Conservation (phyloP, 1,140 invertebrate species). For the Drosophila quadrilineata region DNA sequence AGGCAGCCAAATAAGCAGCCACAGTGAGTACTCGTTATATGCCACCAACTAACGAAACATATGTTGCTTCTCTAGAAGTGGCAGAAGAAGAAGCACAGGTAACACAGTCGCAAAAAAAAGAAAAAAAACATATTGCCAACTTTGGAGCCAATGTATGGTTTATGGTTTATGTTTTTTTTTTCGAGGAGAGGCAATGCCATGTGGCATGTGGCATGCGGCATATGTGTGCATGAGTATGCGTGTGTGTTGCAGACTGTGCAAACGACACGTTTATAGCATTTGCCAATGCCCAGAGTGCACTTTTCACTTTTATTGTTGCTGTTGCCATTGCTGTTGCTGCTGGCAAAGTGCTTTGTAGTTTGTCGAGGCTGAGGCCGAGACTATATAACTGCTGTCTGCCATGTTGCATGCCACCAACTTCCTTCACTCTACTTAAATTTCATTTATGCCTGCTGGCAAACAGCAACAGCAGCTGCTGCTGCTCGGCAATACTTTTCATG, state of each 20-base stretch:
- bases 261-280: slow-evolving; percentile 70
- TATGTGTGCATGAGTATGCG: too few relatives aligned
- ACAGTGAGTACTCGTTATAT: too few relatives aligned
- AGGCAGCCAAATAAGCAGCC: slow-evolving; percentile 31
- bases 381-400: slow-evolving; percentile 41
- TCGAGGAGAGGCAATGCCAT: too few relatives aligned
- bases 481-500: slow-evolving; percentile 36
- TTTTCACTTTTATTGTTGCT: slow-evolving; percentile 73
- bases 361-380: slow-evolving; percentile 27
- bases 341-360: slow-evolving; percentile 49
- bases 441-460: slow-evolving; percentile 53
- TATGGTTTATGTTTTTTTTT: too few relatives aligned
- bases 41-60: slow-evolving; percentile 25
- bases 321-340: slow-evolving; percentile 8
- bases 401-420: background rate
- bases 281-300: slow-evolving; percentile 65
- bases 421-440: background rate
- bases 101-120: slow-evolving; percentile 35
- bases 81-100: too few relatives aligned
- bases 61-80: too few relatives aligned
- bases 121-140: slow-evolving; percentile 35
- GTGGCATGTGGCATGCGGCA: too few relatives aligned
- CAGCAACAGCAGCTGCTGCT: slow-evolving; percentile 50
- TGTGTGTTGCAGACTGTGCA: background rate
- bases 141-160: slow-evolving; percentile 19